phyloP scores from a whole-genome alignment of 1,140 invertebrate genomes.

The Sycophaga agraensis region DNA sequence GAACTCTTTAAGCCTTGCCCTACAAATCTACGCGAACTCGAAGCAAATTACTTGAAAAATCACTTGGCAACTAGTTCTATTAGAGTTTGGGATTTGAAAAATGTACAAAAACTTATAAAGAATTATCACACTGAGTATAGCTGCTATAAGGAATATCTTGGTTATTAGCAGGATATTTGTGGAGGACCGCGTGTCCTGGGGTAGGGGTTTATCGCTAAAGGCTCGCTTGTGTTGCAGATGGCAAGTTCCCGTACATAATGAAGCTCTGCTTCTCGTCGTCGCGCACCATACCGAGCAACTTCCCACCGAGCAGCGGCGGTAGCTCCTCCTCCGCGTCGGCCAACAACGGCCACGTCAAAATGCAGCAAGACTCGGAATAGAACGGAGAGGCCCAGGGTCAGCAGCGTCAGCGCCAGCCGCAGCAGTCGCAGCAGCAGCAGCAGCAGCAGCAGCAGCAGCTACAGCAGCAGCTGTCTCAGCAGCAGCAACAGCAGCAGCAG shows the following conservation, averaged over 20 bases:
- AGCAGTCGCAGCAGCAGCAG: conserved; percentile 25
- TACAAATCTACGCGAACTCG: too few species aligned
- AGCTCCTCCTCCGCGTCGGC: conserved; percentile 40
- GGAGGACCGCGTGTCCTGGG: too few species aligned
- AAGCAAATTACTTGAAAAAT: too few species aligned
- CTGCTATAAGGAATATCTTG: too few species aligned
- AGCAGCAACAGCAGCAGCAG: conserved; percentile 22
- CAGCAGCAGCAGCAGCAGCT: conserved; percentile 28
- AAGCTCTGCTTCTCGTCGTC: conserved; percentile 93
- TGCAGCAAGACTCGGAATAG: conserved; percentile 59
- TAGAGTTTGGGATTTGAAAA: too few species aligned
- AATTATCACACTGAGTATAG: too few species aligned
- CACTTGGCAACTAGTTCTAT: too few species aligned
- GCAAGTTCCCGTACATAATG: conserved; percentile 96
- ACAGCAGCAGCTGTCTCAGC: conserved; percentile 25
- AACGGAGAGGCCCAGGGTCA: conserved; percentile 58
- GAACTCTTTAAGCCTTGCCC: too few species aligned
- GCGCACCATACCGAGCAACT: conserved; percentile 68
- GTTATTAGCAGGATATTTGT: too few species aligned
- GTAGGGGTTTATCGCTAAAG: too few species aligned
- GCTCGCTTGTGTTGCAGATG: conserved; percentile 71
- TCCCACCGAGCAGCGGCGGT: conserved; percentile 46
- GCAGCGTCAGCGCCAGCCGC: conserved; percentile 43
- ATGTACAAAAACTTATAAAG: too few species aligned
- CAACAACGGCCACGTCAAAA: conserved; percentile 57